Evolutionary conservation across 1,140 invertebrate genomes (phyloP), one percentile per base, ranked within the genome.

Genomic region (Drosophila repleta): DNA sequence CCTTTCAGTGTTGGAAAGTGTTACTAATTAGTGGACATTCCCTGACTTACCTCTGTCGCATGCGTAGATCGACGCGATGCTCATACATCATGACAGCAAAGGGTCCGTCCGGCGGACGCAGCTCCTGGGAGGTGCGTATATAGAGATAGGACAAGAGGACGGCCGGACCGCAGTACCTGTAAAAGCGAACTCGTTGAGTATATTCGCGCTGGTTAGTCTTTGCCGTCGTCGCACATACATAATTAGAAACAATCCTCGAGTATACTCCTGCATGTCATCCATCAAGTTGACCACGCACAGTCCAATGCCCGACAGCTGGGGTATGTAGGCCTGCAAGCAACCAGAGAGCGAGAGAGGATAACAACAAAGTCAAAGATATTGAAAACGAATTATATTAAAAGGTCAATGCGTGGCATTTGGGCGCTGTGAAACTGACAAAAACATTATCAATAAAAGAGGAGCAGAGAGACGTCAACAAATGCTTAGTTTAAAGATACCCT

Each of bases 181-280:
- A 46, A 46, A 58, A 66, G 49, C 26, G 26, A 18, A 13, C 10
- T 10, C 20, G n/a, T 26, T 15, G 1, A 11, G 35, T 29, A 52
- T 11, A 46, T 10, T 49, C 24, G n/a, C 3, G 5, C n/a, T 29
- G 26, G 11, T 6, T 6, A 21, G 20, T 11, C 26, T 29, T 4
- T 1, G 20, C 5, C 8, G n/a, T 15, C 39, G n/a, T 11, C 1
- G 7, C 51, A 94, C 94, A 94, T 90, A 95, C 94, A 94, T 94
- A 20, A 94, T 82, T 45, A 94, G 84, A 74, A 95, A 95, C 24
- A 94, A 91, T 35, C 94, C 93, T 56, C 94, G 88, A 69, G 94
- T 93, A 64, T 95, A 95, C 73, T 95, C 94, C 71, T 94, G 93
- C 92, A 94, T 94, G 70, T 95, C 93, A 73, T 95, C 94, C 29